Percentiles rank a stretch among this genome's conserved stretches.
phyloP scores from a whole-genome alignment of 2,888 invertebrate species.

The Anarsia innoxiella region DNA sequence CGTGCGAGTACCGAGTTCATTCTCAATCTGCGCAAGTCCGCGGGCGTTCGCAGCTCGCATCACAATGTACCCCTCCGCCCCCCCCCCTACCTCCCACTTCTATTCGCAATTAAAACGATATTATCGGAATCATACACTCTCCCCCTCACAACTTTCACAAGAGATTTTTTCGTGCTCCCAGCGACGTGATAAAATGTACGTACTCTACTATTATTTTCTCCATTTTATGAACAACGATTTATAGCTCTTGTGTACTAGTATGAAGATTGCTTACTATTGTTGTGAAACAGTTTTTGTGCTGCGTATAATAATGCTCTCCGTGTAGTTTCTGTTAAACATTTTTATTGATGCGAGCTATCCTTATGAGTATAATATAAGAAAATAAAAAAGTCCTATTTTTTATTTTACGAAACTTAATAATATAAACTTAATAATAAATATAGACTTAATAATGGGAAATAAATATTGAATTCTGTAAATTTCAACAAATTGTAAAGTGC shows the following conservation, averaged over 20 bases:
- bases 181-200: constrained; percentile 10
- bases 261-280: constrained; percentile 5
- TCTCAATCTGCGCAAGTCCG: constrained; percentile 32
- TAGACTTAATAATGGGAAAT: too few species aligned
- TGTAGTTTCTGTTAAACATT: too few species aligned
- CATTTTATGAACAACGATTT: constrained; percentile 8
- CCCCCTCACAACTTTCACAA: constrained; percentile 35
- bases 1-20: constrained; percentile 40
- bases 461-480: too few species aligned
- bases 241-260: constrained; percentile 5
- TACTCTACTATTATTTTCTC: constrained; percentile 9
- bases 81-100: constrained; percentile 33
- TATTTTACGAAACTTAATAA: too few species aligned
- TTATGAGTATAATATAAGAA: too few species aligned
- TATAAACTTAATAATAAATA: too few species aligned
- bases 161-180: constrained; percentile 18
- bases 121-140: constrained; percentile 51
- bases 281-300: too few species aligned
- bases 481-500: too few species aligned
- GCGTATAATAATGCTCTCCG: too few species aligned
- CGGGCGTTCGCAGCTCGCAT: constrained; percentile 39
- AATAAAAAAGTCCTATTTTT: too few species aligned
- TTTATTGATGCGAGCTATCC: too few species aligned
- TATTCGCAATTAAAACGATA: constrained; percentile 61
- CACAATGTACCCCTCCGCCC: constrained; percentile 40